Conservation (phyloP, 2,113 vertebrate genomes). For the Climacteris rufus region DNA sequence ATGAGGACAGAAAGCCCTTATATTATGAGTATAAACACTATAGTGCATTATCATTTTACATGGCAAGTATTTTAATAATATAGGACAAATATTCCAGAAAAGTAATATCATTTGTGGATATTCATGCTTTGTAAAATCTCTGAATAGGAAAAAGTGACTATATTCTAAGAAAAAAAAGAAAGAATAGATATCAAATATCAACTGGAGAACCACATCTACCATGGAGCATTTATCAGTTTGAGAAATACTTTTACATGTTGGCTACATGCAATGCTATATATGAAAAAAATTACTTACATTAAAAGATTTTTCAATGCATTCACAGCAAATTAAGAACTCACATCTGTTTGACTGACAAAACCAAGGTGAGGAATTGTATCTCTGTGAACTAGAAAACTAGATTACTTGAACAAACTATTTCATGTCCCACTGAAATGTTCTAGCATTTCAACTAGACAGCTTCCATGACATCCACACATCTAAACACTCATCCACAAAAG, state of each 20-base stretch:
- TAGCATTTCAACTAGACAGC: background rate
- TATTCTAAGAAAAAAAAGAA: background rate
- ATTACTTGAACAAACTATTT: background rate
- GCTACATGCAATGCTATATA: background rate
- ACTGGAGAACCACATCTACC: background rate
- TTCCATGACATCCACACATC: background rate
- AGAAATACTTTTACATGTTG: background rate
- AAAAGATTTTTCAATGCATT: background rate
- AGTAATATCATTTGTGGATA: rapidly evolving
- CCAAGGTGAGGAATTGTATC: background rate
- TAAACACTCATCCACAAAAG: background rate
- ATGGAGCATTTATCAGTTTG: background rate
- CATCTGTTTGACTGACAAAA: background rate
- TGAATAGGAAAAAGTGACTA: background rate
- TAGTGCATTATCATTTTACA: background rate
- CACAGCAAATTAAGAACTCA: background rate
- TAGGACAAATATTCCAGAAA: background rate
- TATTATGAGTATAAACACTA: background rate
- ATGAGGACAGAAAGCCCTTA: background rate
- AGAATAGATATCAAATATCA: background rate
- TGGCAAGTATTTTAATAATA: background rate
- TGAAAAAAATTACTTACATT: background rate
- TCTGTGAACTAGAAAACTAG: background rate
- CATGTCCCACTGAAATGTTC: background rate
- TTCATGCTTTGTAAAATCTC: background rate